Evolutionary conservation across 2,797 vertebrate species (phyloP), one percentile per base, ranked within the genome.

Genomic region (Enteromius treurensis): DNA sequence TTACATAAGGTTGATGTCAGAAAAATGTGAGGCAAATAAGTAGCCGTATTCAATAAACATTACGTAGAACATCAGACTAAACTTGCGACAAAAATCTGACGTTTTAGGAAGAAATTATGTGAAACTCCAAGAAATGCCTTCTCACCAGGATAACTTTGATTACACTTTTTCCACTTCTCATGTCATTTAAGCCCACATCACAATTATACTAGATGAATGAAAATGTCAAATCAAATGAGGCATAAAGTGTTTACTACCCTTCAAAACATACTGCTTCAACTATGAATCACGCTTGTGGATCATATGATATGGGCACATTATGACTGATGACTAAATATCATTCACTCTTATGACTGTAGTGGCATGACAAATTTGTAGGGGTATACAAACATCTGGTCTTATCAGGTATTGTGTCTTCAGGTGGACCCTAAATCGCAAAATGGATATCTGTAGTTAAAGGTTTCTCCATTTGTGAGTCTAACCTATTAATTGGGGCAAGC

Each of bases 1-100:
- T 47, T 88, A 84, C 42, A n/a, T 9, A 32, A 29, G 37, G 37
- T 82, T 82, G 77, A 85, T 84, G 81, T 87, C 53, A 29, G 8
- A 81, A 87, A 84, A 76, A 81, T 79, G 70, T 67, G 62, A 88
- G 62, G 77, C 69, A 70, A 60, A 86, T 74, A 81, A 82, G 83
- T 29, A 87, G 47, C 74, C 49, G 40, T 26, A 26, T 51, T 21
- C 9, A 53, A 13, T 49, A 23, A 73, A 64, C 68, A 73, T 49
- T 32, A 60, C 26, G 64, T 14, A 55, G n/a, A 79, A 34, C 1
- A 21, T 13, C 19, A 64, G 26, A 73, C 26, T 49, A 29, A 64
- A 49, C 8, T 34, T 4, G 4, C 32, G 15, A 62, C 55, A 47
- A 32, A 40, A 42, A 62, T 77, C 75, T 32, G 15, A 45, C 6